Evolutionary conservation across 2,797 vertebrate species (phyloP).

Genomic region (Toxotes lorentzi): DNA sequence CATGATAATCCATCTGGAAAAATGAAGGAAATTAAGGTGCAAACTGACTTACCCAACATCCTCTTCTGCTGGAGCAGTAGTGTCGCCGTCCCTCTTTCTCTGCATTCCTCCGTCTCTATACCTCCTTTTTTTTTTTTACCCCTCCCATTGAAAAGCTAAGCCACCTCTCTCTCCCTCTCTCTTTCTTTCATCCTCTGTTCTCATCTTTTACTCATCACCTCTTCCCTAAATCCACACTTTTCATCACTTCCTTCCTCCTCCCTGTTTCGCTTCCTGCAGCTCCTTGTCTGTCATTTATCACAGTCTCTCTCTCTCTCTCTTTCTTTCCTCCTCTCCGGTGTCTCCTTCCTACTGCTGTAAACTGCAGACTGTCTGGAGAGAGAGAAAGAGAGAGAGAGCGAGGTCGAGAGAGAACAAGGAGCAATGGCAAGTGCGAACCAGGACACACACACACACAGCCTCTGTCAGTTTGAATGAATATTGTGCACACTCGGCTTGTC

Average conservation of each 20-base stretch:
- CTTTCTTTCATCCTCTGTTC: constrained; percentile 47
- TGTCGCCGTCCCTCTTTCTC: constrained; percentile 57
- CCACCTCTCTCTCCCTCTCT: constrained; percentile 26
- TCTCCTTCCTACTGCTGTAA: constrained; percentile 75
- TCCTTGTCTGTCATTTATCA: constrained; percentile 44
- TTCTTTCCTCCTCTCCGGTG: constrained; percentile 62
- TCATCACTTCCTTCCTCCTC: constrained; percentile 52
- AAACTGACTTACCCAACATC: constrained; percentile 77
- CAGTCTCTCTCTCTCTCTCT: constrained; percentile 46
- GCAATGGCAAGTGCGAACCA: constrained; percentile 81
- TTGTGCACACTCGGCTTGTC: constrained; percentile 81
- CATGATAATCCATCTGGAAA: constrained; percentile 14
- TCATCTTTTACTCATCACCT: constrained; percentile 60
- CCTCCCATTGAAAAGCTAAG: constrained; percentile 56
- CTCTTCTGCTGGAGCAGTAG: constrained; percentile 55
- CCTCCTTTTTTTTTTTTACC: constrained; percentile 51
- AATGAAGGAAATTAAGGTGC: constrained; percentile 40
- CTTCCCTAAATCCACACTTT: constrained; percentile 43
- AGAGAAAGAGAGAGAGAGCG: constrained; percentile 39
- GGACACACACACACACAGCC: constrained; percentile 79
- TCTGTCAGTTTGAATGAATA: constrained; percentile 89
- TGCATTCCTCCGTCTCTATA: constrained; percentile 76
- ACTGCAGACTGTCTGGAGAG: constrained; percentile 80
- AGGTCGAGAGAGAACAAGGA: constrained; percentile 42
- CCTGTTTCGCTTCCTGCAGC: constrained; percentile 32